Conservation (phyloP, 2,797 vertebrate species). For the Diglossa cyanea region DNA sequence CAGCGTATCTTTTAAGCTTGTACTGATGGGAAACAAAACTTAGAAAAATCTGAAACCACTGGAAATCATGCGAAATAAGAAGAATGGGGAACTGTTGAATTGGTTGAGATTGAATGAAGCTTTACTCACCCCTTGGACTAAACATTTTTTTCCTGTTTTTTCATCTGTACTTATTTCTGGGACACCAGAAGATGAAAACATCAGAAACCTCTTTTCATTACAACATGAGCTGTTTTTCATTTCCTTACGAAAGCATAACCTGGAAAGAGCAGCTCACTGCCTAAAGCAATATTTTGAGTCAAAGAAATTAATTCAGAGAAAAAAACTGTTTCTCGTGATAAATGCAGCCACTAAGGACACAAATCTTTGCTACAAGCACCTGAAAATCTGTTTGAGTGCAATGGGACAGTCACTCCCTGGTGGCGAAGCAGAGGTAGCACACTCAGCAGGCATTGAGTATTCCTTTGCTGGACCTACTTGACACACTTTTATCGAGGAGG, state of each 20-base stretch:
- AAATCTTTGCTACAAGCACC: not conserved
- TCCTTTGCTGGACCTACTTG: not conserved
- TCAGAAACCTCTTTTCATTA: constrained; percentile 30
- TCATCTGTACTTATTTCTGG: constrained; percentile 31
- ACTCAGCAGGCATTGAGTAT: not conserved
- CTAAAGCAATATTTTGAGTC: constrained; percentile 53
- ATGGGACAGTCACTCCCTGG: not conserved
- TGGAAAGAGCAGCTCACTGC: constrained; percentile 30
- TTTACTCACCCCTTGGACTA: not conserved
- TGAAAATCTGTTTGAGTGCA: not conserved
- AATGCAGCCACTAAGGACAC: not conserved
- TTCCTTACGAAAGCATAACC: not conserved
- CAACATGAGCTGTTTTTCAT: constrained; percentile 36
- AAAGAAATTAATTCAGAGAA: constrained; percentile 1
- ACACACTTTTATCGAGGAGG: not conserved
- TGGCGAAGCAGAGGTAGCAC: not conserved
- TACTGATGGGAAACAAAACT: not conserved
- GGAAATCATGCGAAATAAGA: not conserved
- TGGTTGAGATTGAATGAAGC: not conserved
- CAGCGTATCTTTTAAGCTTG: not conserved
- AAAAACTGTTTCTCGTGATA: not conserved
- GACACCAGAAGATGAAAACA: constrained; percentile 12
- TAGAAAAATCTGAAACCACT: not conserved
- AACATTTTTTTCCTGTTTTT: constrained; percentile 8
- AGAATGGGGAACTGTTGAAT: not conserved